phyloP scores from a whole-genome alignment of 2,888 invertebrate genomes.

The Hirtodrosophila cameraria region DNA sequence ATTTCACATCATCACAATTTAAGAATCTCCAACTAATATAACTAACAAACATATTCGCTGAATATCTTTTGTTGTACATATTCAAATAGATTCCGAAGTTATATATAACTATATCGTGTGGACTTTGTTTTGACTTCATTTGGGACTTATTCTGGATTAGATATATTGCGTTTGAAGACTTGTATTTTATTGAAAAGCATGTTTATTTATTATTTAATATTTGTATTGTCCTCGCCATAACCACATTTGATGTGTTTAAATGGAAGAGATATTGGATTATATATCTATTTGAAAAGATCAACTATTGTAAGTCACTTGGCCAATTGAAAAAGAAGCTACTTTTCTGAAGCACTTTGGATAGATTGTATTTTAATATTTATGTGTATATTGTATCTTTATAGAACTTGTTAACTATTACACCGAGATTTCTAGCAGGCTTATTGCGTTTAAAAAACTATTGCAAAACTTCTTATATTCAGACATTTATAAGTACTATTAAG shows the following conservation, averaged over 20 bases:
- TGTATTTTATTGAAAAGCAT: slow-evolving; percentile 7
- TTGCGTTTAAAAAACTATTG: slow-evolving; percentile 36
- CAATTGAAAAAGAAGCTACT: slow-evolving; percentile 51
- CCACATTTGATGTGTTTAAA: slow-evolving; percentile 62
- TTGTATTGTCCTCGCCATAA: slow-evolving; percentile 67
- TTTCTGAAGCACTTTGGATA: slow-evolving; percentile 50
- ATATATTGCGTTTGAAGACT: slow-evolving; percentile 5
- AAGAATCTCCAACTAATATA: slow-evolving; percentile 75
- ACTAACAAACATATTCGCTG: slow-evolving; percentile 31
- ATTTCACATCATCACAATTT: slow-evolving; percentile 85
- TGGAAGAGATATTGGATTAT: slow-evolving; percentile 53
- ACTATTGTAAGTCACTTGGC: slow-evolving; percentile 62
- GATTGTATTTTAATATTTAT: slow-evolving; percentile 11
- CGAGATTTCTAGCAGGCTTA: background rate
- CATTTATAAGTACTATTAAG: slow-evolving; percentile 19
- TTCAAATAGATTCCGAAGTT: slow-evolving; percentile 29
- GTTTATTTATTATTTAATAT: background rate
- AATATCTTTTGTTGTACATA: slow-evolving; percentile 42
- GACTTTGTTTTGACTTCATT: slow-evolving; percentile 7
- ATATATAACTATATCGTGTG: slow-evolving; percentile 8
- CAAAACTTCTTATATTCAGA: slow-evolving; percentile 20
- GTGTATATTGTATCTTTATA: slow-evolving; percentile 11
- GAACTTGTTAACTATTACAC: slow-evolving; percentile 9
- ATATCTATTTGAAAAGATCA: slow-evolving; percentile 33
- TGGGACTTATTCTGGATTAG: slow-evolving; percentile 3